These are phyloP conservation scores for Cydia fagiglandana DNA, from an alignment of 1,140 invertebrate genomes.

Conservation along the genomic window DNA sequence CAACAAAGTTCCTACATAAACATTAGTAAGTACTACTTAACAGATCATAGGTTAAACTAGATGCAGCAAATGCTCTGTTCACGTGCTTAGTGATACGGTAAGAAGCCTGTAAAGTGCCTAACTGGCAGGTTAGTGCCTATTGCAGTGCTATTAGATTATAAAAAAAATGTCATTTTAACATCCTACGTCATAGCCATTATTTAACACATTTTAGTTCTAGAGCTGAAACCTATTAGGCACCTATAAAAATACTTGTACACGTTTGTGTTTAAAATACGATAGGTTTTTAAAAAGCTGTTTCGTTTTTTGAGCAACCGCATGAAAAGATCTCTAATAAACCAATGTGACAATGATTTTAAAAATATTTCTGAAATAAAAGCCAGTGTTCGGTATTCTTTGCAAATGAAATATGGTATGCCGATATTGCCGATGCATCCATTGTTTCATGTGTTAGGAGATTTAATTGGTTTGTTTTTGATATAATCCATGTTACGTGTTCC, in stretches of 20 bases:
- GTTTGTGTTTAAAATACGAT: neutral
- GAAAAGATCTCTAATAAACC: neutral
- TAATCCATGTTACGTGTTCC: neutral
- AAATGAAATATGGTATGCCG: neutral
- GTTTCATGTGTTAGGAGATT: neutral
- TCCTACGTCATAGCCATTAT: no score
- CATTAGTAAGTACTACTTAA: neutral
- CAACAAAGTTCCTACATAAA: neutral
- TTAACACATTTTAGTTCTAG: no score
- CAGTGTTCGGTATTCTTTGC: neutral
- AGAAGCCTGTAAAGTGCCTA: no score
- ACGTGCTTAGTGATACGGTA: no score
- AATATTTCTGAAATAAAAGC: neutral
- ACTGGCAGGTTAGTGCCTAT: no score
- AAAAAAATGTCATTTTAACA: no score
- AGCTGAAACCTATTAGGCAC: no score
- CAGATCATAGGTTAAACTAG: no score
- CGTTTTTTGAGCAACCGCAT: neutral
- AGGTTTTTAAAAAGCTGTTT: neutral
- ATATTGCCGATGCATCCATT: neutral
- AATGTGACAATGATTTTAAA: neutral
- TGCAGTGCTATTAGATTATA: no score
- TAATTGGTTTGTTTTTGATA: neutral
- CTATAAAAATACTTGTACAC: no score
- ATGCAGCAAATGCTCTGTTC: no score